A percentile compares a stretch with the other conserved stretches of the same genome.
Evolutionary conservation across 2,113 vertebrate genomes (phyloP).

Genomic region (Osmerus eperlanus): DNA sequence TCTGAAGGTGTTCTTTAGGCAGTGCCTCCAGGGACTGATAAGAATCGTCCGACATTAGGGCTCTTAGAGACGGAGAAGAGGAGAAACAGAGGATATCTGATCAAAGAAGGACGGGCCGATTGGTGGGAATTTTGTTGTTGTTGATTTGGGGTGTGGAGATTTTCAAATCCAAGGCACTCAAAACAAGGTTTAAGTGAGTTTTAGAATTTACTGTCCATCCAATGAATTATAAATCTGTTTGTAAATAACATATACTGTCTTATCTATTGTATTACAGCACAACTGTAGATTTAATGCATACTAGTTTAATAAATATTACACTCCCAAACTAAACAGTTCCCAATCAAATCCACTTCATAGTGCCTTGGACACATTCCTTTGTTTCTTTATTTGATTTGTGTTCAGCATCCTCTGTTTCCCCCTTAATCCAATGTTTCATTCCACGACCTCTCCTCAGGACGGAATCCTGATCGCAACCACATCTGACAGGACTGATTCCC

Average conservation of each 20-base stretch:
- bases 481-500: conserved; percentile 22
- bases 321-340: not conserved
- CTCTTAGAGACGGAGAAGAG: conserved; percentile 50
- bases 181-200: no score
- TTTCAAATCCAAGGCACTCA: conserved; percentile 11
- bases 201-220: no score
- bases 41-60: conserved; percentile 60
- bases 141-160: not conserved
- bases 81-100: conserved; percentile 61
- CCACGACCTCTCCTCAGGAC: not conserved
- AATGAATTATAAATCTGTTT: no score
- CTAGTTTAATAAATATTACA: not conserved
- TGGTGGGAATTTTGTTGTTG: not conserved
- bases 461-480: conserved; percentile 9
- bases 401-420: conserved; percentile 60
- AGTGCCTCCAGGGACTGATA: conserved; percentile 68
- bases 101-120: conserved; percentile 27
- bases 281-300: no score
- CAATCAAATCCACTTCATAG: not conserved
- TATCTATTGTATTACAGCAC: no score
- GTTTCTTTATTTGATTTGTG: not conserved
- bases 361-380: no score
- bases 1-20: conserved; percentile 68
- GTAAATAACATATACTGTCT: no score
- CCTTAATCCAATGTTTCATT: conserved; percentile 21